Evolutionary conservation across 2,113 vertebrate genomes (phyloP).

Genomic region (Apus apus): DNA sequence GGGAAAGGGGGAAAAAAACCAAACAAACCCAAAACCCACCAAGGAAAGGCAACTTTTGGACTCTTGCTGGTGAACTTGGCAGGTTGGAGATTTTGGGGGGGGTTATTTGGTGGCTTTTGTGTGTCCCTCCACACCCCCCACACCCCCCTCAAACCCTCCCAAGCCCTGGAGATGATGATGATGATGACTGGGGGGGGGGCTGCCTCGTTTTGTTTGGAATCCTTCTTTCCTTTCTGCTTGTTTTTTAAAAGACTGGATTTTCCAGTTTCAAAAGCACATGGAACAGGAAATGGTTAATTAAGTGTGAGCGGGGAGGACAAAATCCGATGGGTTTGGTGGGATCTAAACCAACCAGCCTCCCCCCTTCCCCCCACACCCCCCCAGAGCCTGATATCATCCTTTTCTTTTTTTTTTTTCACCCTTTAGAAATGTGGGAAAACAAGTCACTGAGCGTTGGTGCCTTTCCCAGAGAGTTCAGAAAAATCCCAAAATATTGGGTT

Average conservation of each 20-base stretch:
- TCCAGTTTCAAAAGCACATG: background rate
- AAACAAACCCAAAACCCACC: no score
- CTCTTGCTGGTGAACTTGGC: background rate
- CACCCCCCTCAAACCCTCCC: background rate
- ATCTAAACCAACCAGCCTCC: background rate
- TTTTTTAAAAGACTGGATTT: slow-evolving; percentile 48
- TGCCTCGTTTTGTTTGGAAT: background rate
- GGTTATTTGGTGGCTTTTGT: background rate
- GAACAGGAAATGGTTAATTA: slow-evolving; percentile 61
- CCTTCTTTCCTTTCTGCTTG: background rate
- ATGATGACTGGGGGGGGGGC: background rate
- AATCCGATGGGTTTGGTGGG: background rate
- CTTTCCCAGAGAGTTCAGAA: background rate
- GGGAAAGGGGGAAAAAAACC: background rate
- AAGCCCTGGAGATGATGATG: background rate
- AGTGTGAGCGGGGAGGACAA: background rate
- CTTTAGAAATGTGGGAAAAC: background rate
- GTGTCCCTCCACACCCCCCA: no score
- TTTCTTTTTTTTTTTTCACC: background rate
- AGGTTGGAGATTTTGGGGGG: background rate
- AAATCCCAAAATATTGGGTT: background rate
- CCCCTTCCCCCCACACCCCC: no score
- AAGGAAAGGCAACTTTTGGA: background rate
- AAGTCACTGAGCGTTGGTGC: background rate
- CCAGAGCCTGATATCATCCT: no score